These are phyloP conservation scores for Babylonia areolata DNA, from an alignment of 1,140 invertebrate genomes.

Conservation along the genomic window DNA sequence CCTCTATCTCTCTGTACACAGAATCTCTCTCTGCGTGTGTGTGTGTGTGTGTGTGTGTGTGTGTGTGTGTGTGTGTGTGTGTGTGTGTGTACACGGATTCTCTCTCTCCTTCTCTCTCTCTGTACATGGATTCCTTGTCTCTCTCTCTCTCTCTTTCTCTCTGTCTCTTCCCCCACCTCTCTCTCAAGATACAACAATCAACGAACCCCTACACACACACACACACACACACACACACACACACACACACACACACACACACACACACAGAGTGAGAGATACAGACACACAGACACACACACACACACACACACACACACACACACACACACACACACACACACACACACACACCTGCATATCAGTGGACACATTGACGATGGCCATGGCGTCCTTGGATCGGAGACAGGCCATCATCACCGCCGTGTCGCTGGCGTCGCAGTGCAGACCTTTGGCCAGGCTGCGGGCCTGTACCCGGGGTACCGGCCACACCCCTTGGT, in stretches of 20 bases:
- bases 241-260: slow-evolving; percentile 20
- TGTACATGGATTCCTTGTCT: too few relatives aligned
- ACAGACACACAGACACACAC: not conserved
- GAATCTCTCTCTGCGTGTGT: too few relatives aligned
- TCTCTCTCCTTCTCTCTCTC: too few relatives aligned
- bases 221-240: not conserved
- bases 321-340: not conserved
- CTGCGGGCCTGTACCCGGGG: not conserved
- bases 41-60: too few relatives aligned
- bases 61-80: too few relatives aligned
- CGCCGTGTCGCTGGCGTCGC: not conserved
- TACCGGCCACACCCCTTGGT: not conserved
- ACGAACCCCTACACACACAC: not conserved
- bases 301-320: not conserved
- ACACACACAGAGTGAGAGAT: not conserved
- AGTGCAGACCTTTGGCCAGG: slow-evolving; percentile 25
- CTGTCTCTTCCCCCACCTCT: too few relatives aligned
- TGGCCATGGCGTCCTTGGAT: not conserved
- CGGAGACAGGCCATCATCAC: not conserved
- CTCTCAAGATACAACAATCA: too few relatives aligned
- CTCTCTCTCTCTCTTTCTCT: too few relatives aligned
- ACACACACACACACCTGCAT: not conserved
- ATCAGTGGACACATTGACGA: not conserved
- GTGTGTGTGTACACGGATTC: too few relatives aligned
- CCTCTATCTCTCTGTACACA: too few relatives aligned